Evolutionary conservation across 1,140 invertebrate genomes (phyloP), one percentile per base, ranked within the genome.

Genomic region (Halictus rubicundus): DNA sequence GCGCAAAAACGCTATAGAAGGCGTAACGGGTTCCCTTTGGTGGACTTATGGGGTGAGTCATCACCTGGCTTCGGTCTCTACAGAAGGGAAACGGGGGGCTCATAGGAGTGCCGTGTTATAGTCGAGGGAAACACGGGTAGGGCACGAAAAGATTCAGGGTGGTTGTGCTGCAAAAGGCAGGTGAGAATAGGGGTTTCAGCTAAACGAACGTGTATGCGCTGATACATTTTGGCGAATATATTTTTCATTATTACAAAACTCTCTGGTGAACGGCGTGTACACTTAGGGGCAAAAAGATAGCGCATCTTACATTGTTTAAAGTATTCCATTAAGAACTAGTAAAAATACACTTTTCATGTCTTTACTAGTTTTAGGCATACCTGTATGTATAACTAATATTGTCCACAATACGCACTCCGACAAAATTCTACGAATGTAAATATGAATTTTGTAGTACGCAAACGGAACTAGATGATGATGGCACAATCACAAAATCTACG

Each of bases 1-100:
- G 68, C 71, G 73, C 80, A 77, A 60, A 89, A 88, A 86, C 81
- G 84, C 78, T 81, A 80, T 76, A 60, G 42, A 66, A 78, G 68
- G 72, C 65, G 72, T 61, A 72, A 57, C 32, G 9, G n/a, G 80
- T 73, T 64, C 76, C 80, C 85, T 80, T 85, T 71, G 49, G 65
- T 77, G 73, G 64, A 84, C 79, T 73, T 76, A 81, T 82, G 84
- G 91, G 91, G 89, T 92, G 91, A 92, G 88, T 92, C 92, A 92
- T 92, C 92, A 92, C 91, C 92, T 93, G 92, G 92, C 90, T 87
- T 87, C 85, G 85, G 83, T 81, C 88, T 59, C 74, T 61, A 73
- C 74, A 75, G 68, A 66, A 72, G 63, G 74, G 71, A 65, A 72
- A 72, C n/a, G 42, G 42, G 16, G 54, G 16, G 59, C 76, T 71